Conservation (phyloP, 2,113 vertebrate species). For the Caranx melampygus region DNA sequence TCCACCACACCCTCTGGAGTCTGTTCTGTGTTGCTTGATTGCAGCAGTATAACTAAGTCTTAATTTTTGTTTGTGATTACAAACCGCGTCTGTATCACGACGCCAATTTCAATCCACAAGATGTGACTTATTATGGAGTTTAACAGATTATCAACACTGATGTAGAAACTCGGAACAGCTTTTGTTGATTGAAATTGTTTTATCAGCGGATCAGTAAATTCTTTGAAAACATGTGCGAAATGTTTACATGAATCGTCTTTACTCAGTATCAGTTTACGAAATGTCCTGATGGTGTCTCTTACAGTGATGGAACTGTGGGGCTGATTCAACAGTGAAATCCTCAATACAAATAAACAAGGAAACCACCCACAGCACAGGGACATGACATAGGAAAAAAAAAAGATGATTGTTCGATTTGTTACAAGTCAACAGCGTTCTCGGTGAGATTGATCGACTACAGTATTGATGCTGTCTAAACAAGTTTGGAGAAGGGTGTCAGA, state of each 20-base stretch:
- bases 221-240: conserved; percentile 42
- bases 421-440: neutral
- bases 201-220: conserved; percentile 10
- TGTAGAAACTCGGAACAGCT: conserved; percentile 13
- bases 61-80: conserved; percentile 50
- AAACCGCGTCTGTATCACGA: conserved; percentile 43
- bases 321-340: conserved; percentile 20
- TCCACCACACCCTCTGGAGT: neutral
- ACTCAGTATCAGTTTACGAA: conserved; percentile 2
- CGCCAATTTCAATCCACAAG: conserved; percentile 29
- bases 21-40: conserved; percentile 5
- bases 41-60: conserved; percentile 29
- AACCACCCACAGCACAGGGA: neutral
- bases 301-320: neutral
- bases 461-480: conserved; percentile 3
- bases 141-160: conserved; percentile 20
- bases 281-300: conserved; percentile 4
- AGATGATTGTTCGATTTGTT: conserved; percentile 1
- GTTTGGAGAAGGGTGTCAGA: neutral
- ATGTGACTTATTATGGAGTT: conserved; percentile 44
- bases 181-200: conserved; percentile 36
- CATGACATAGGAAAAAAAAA: neutral
- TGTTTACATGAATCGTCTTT: conserved; percentile 37
- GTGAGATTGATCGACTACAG: neutral
- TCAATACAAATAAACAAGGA: neutral